Evolutionary conservation across 2,113 vertebrate species (phyloP), one percentile per base, ranked within the genome.

Genomic region (Pituophis catenifer): DNA sequence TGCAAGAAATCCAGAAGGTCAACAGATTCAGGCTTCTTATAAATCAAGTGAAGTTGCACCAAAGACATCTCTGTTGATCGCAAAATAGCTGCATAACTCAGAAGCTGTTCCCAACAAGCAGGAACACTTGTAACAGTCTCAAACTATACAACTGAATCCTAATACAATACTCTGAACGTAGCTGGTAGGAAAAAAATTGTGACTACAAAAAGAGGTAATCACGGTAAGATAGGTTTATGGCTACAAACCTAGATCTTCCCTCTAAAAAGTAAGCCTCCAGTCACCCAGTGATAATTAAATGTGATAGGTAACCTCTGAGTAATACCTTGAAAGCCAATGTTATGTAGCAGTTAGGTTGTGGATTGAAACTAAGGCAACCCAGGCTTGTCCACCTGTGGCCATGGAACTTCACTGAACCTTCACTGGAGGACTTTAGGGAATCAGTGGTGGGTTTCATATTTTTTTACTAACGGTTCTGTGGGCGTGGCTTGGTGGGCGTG

Each of bases 21-120:
- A 89, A 89, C 92, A 92, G 75, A 90, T 55, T 86, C 70, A 50
- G 89, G 87, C 19, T 55, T 90, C 57, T 94, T 94, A 92, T 91
- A 92, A 75, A 94, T 92, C 91, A 92, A 90, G 58, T 48, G 33
- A 86, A 93, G 33, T 90, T 75, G 58, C 29, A 57, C 75, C 57
- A 70, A 92, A 19, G 11, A 92, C 59, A 57, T 90, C 52, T 94
- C 86, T 92, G 88, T 70, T 94, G 75, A 38, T 87, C 29, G 1
- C 52, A 90, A 86, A 92, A 92, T 88, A 92, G 33, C 88, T 92
- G 86, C 52, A 92, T 86, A 91, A 92, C 48, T 86, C 38, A 92
- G 44, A 86, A 23, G 33, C 50, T 86, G 54, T 19, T 86, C 58
- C 65, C 11, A 85, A 24, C 57, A 57, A 59, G 88, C 13, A 55